Conservation (phyloP, 2,113 vertebrate genomes). For the Nothoprocta pentlandii region DNA sequence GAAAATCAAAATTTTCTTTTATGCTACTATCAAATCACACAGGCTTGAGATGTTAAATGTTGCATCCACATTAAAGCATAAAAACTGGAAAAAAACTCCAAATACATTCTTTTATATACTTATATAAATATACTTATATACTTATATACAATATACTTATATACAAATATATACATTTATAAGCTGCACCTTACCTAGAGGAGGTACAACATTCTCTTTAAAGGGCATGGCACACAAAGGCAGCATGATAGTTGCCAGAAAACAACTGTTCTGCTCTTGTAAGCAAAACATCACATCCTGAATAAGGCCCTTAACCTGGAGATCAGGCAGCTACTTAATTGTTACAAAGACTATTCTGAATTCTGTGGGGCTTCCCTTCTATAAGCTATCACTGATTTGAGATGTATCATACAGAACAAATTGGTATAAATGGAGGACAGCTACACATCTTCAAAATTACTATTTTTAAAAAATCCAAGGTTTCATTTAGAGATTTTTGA, state of each 20-base stretch:
- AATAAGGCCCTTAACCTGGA: background rate
- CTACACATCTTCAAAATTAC: conserved; percentile 36
- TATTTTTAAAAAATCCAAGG: conserved; percentile 58
- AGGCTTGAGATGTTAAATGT: background rate
- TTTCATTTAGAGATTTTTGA: conserved; percentile 66
- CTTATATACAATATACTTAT: background rate
- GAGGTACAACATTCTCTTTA: background rate
- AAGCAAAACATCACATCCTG: background rate
- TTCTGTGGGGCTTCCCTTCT: conserved; percentile 5
- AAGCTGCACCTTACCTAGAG: background rate
- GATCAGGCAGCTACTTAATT: background rate
- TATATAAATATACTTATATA: background rate
- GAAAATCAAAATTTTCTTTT: background rate
- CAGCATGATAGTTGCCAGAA: background rate
- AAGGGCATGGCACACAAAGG: background rate
- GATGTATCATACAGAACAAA: conserved; percentile 1
- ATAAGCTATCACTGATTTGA: background rate
- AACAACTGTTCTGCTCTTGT: background rate
- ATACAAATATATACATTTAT: background rate
- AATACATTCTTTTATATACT: background rate
- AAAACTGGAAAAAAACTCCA: background rate
- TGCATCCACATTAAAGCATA: background rate
- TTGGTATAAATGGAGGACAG: conserved; percentile 9
- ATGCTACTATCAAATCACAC: background rate
- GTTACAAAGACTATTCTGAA: background rate